phyloP scores from a whole-genome alignment of 2,113 vertebrate species.

The Charina bottae region DNA sequence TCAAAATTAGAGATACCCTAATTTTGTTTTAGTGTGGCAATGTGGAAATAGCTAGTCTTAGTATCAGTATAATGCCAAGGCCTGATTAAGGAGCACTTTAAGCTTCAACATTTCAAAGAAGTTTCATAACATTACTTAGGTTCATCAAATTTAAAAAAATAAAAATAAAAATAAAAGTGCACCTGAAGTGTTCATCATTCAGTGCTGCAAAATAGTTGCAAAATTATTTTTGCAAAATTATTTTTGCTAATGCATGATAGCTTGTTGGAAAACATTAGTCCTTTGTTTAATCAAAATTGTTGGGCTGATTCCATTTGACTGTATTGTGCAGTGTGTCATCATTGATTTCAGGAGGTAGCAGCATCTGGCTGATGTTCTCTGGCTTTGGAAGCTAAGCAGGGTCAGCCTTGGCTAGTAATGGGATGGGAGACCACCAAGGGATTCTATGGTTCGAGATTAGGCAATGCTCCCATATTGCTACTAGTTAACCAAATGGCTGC shows the following conservation, averaged over 20 bases:
- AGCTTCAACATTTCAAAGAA: not conserved
- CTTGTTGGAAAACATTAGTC: conserved; percentile 1
- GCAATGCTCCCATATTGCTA: not conserved
- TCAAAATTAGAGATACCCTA: not conserved
- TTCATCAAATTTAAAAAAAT: not conserved
- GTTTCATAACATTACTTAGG: not conserved
- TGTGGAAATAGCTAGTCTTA: not conserved
- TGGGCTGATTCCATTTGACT: conserved; percentile 12
- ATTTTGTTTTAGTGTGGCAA: not conserved
- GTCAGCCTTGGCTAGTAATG: not conserved
- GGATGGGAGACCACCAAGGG: not conserved
- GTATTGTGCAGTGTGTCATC: not conserved
- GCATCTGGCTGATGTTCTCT: not conserved
- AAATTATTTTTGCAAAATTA: not conserved
- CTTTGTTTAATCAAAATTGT: not conserved
- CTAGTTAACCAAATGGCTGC: not conserved
- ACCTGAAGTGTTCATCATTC: not conserved
- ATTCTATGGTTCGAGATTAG: not conserved
- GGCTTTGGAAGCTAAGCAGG: not conserved
- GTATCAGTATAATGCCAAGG: not conserved
- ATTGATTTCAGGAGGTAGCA: not conserved
- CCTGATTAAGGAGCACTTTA: not conserved
- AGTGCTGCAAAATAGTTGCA: not conserved
- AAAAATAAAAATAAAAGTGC: not conserved
- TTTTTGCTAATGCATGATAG: conserved; percentile 16